Evolutionary conservation across 35 echinoderm and acorn worm species (phyloP), one percentile per base, ranked within the genome.

Genomic region (Hemicentrotus pulcherrimus): DNA sequence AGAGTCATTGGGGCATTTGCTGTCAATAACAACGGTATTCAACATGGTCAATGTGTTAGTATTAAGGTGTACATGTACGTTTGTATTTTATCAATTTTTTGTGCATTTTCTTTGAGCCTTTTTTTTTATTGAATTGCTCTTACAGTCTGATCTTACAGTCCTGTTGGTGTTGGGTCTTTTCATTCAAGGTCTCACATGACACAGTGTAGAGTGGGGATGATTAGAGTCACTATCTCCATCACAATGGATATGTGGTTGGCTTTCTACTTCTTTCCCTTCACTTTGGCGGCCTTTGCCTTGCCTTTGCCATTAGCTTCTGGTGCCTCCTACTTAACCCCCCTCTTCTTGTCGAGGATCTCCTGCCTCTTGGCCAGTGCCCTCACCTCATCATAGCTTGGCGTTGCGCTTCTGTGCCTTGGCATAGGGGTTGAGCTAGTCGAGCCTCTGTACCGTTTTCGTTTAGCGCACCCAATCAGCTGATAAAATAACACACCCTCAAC

Each of bases 381-480:
- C 65, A 90, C 94, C 85, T 99, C 96, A 48, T 46, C 45, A n/a
- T 31, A 96, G 87, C 94, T 97, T 97, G 58, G 98, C 98, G 28
- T 95, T 90, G 61, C 98, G 96, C 94, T 99, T 99, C 94, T 95
- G 92, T 11, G 97, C 96, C 96, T 96, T 88, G 86, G 94, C 94
- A 95, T 99, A 99, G 52, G 98, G 98, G 95, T 99, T 99, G 33
- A n/a, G n/a, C n/a, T n/a, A n/a, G n/a, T n/a, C n/a, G n/a, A n/a
- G n/a, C n/a, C n/a, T n/a, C n/a, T n/a, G n/a, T n/a, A n/a, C n/a
- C n/a, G n/a, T n/a, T n/a, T n/a, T n/a, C n/a, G n/a, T n/a, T n/a
- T n/a, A n/a, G n/a, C n/a, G n/a, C n/a, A n/a, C n/a, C n/a, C n/a
- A n/a, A n/a, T n/a, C n/a, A n/a, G n/a, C n/a, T n/a, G n/a, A n/a